A percentile compares a stretch with the other conserved stretches of the same genome.
These are phyloP conservation scores for Climacteris rufus DNA, from an alignment of 2,113 vertebrate species.

Conservation along the genomic window DNA sequence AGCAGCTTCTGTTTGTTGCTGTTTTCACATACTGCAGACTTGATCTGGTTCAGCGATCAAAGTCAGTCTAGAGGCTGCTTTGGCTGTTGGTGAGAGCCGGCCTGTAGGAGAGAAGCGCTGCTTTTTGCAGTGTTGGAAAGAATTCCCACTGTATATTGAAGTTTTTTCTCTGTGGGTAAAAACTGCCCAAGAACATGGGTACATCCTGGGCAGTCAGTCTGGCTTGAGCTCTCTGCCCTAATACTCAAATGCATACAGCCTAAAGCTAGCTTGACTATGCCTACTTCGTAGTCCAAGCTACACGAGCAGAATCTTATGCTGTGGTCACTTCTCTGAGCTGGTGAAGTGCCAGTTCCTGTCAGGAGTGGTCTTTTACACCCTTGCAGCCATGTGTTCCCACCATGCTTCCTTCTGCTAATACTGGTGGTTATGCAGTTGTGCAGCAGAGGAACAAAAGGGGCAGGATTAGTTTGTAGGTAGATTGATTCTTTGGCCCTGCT, in stretches of 20 bases:
- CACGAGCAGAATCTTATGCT: background rate
- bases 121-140: background rate
- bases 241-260: background rate
- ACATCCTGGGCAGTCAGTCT: background rate
- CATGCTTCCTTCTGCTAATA: accelerated
- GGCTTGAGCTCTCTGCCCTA: background rate
- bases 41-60: background rate
- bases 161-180: background rate
- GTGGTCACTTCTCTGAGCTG: background rate
- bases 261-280: background rate
- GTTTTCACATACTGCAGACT: background rate
- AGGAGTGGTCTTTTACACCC: background rate
- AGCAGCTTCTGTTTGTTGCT: background rate
- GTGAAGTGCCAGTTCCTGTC: background rate
- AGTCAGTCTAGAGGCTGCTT: background rate
- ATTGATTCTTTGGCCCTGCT: background rate
- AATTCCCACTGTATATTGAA: background rate
- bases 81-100: background rate
- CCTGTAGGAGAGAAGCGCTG: background rate
- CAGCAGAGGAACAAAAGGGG: background rate
- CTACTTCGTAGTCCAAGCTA: background rate
- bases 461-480: background rate
- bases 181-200: background rate
- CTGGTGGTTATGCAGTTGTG: background rate
- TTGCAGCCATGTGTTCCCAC: background rate